These are phyloP conservation scores for Zoanthus sociatus DNA, from an alignment of 92 coral and sea anemone species.

Conservation along the genomic window DNA sequence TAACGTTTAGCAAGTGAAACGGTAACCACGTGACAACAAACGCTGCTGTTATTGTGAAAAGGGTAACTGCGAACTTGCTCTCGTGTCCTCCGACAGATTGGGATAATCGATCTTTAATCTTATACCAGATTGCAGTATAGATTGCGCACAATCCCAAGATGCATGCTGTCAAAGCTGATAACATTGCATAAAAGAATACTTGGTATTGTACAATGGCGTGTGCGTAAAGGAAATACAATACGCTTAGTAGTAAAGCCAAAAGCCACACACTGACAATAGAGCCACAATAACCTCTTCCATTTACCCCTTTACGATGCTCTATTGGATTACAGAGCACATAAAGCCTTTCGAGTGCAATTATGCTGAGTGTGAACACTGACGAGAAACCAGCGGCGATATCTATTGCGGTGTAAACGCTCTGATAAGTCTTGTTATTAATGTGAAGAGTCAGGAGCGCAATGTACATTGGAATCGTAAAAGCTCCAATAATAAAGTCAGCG, in stretches of 20 bases:
- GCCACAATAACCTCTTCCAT: conserved; percentile 9
- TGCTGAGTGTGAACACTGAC: conserved; percentile 63
- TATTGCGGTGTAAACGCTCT: conserved; percentile 42
- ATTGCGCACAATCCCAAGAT: conserved; percentile 65
- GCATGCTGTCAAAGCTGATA: conserved; percentile 58
- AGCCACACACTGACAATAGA: conserved; percentile 61
- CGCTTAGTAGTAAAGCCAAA: conserved; percentile 61
- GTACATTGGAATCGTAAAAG: conserved; percentile 9
- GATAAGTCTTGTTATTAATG: not conserved
- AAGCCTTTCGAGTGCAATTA: conserved; percentile 58
- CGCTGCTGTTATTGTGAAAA: conserved; percentile 65
- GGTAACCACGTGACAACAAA: conserved; percentile 79
- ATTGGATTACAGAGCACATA: conserved; percentile 59
- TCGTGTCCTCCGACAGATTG: conserved; percentile 60
- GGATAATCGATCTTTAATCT: conserved; percentile 62
- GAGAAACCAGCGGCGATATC: conserved; percentile 70
- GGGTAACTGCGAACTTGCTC: conserved; percentile 64
- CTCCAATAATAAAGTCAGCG: not conserved
- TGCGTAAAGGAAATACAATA: conserved; percentile 64
- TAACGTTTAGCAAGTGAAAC: conserved; percentile 71
- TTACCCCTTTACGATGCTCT: conserved; percentile 33
- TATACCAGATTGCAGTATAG: conserved; percentile 66
- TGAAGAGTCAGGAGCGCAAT: conserved; percentile 15
- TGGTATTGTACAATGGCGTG: conserved; percentile 53
- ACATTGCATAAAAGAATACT: conserved; percentile 71